Conservation (phyloP, 2,797 vertebrate genomes). For the Rhynchonycteris naso region DNA sequence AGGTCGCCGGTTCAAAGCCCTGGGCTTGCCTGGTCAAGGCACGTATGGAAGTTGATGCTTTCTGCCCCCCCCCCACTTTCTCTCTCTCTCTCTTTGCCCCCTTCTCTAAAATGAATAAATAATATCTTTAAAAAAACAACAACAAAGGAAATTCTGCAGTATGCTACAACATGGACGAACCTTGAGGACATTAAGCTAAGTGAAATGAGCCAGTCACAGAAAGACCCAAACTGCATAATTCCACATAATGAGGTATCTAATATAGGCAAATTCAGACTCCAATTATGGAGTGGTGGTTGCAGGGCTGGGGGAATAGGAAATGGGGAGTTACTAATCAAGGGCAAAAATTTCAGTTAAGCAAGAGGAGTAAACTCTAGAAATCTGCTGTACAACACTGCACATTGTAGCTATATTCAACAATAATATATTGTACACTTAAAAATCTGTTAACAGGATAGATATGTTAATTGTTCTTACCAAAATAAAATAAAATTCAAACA, state of each 20-base stretch:
- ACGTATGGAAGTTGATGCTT: too few species aligned
- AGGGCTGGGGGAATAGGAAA: not conserved
- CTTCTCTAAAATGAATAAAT: too few species aligned
- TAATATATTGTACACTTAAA: not conserved
- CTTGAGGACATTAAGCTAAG: not conserved
- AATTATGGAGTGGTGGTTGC: not conserved
- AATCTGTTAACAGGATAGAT: not conserved
- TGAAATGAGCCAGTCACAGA: constrained; percentile 15
- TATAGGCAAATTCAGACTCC: not conserved
- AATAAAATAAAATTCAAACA: constrained; percentile 25
- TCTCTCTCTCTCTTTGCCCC: too few species aligned
- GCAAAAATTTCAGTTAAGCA: not conserved
- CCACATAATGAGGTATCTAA: not conserved
- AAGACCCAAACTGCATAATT: not conserved
- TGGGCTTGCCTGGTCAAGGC: too few species aligned
- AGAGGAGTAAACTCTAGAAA: constrained; percentile 8
- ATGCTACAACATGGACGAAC: not conserved
- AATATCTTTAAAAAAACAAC: too few species aligned
- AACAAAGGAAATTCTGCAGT: not conserved
- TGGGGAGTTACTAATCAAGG: not conserved
- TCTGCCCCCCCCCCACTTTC: too few species aligned
- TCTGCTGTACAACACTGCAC: not conserved
- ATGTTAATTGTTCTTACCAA: not conserved
- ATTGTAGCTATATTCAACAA: not conserved
- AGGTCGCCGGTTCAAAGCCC: too few species aligned